These are phyloP conservation scores for Drosophila asahinai DNA, from an alignment of 1,140 invertebrate species.

Conservation along the genomic window DNA sequence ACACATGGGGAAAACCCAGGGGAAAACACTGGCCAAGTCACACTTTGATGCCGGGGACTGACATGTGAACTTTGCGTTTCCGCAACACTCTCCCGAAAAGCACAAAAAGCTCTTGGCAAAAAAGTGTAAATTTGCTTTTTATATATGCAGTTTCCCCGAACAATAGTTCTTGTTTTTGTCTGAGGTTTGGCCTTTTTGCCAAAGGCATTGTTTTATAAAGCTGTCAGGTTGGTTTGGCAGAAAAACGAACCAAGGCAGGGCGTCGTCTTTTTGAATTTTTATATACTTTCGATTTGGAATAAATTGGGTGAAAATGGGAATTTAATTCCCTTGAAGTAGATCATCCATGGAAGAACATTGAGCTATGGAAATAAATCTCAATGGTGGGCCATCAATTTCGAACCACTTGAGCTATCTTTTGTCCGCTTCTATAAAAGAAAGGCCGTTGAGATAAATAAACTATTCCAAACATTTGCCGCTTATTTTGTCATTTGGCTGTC, in stretches of 20 bases:
- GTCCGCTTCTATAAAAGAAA: constrained; percentile 24
- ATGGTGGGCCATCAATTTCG: constrained; percentile 19
- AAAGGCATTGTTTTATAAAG: constrained; percentile 61
- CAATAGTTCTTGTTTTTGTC: constrained; percentile 31
- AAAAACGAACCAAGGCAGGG: constrained; percentile 9
- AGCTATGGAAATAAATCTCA: constrained; percentile 24
- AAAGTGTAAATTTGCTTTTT: constrained; percentile 53
- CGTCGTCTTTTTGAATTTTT: constrained; percentile 14
- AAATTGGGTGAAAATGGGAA: neutral
- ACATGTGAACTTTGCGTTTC: constrained; percentile 81
- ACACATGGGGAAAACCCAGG: constrained; percentile 4
- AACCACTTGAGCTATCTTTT: constrained; percentile 46
- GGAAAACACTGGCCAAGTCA: constrained; percentile 47
- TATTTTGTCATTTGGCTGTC: constrained; percentile 82
- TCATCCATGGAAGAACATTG: neutral
- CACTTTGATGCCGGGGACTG: constrained; percentile 59
- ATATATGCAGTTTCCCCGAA: constrained; percentile 4
- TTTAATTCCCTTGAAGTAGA: neutral
- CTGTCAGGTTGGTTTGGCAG: constrained; percentile 27
- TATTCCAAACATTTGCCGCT: constrained; percentile 74
- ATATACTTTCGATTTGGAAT: neutral
- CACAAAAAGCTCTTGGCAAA: constrained; percentile 21
- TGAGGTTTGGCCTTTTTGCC: constrained; percentile 27
- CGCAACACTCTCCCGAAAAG: constrained; percentile 30
- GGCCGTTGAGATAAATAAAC: constrained; percentile 48